A percentile compares a stretch with the other conserved stretches of the same genome.
These are phyloP conservation scores for Elgaria multicarinata DNA, from an alignment of 2,113 vertebrate genomes.

Conservation along the genomic window DNA sequence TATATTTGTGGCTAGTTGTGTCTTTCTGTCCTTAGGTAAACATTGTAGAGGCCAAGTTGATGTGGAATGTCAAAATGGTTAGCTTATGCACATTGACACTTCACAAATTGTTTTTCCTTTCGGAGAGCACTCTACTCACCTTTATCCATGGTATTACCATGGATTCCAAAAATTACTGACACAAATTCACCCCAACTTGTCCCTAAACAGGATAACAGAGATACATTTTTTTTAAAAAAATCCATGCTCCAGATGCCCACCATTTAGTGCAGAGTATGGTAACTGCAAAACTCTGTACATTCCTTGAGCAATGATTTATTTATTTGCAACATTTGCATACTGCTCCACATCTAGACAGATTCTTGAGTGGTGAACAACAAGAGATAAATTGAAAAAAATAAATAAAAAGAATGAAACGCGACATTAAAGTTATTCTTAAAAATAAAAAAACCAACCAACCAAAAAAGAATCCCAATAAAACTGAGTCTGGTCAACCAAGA, in stretches of 20 bases:
- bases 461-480: no score
- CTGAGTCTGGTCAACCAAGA: no score
- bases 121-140: conserved; percentile 29
- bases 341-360: no score
- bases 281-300: not conserved
- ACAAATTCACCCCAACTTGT: conserved; percentile 4
- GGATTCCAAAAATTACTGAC: not conserved
- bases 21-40: conserved; percentile 43
- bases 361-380: no score
- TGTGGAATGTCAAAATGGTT: conserved; percentile 20
- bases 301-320: no score
- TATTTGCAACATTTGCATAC: no score
- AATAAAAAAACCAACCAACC: no score
- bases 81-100: conserved; percentile 22
- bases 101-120: conserved; percentile 53
- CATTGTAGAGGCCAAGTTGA: conserved; percentile 33
- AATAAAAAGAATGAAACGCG: no score
- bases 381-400: no score
- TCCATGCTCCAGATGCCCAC: not conserved
- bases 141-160: not conserved
- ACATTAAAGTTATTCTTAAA: no score
- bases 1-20: conserved; percentile 7
- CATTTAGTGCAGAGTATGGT: not conserved
- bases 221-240: conserved; percentile 12
- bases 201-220: not conserved